Evolutionary conservation across 2,113 vertebrate genomes (phyloP).

Genomic region (Bolborhynchus lineola): DNA sequence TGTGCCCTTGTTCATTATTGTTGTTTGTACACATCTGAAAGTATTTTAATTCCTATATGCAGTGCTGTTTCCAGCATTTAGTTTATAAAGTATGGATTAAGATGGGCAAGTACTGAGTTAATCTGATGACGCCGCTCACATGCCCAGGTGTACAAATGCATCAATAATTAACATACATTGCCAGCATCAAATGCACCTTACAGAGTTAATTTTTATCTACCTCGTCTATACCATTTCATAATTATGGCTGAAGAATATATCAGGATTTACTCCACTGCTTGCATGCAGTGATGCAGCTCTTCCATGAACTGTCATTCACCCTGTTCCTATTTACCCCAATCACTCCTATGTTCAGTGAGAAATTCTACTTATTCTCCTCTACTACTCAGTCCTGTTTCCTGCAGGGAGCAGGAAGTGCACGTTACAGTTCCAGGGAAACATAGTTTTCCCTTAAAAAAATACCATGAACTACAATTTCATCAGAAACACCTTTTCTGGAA

Average conservation of each 20-base stretch:
- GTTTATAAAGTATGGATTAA: neutral
- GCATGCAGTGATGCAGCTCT: accelerated
- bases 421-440: neutral
- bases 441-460: neutral
- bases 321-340: neutral
- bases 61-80: neutral
- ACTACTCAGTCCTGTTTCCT: neutral
- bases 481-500: constrained; percentile 26
- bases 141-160: neutral
- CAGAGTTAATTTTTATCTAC: neutral
- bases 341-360: neutral
- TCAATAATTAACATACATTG: neutral
- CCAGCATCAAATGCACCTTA: neutral
- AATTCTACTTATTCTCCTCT: constrained; percentile 14
- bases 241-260: accelerated
- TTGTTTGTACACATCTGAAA: constrained; percentile 66
- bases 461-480: neutral
- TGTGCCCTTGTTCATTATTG: constrained; percentile 21
- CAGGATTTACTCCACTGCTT: neutral
- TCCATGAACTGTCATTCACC: neutral
- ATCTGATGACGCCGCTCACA: accelerated
- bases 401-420: constrained; percentile 3
- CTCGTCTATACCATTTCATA: neutral
- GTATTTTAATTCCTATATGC: neutral
- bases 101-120: neutral